Conservation (phyloP, 92 coral and sea anemone species). For the Pocillopora grandis region DNA sequence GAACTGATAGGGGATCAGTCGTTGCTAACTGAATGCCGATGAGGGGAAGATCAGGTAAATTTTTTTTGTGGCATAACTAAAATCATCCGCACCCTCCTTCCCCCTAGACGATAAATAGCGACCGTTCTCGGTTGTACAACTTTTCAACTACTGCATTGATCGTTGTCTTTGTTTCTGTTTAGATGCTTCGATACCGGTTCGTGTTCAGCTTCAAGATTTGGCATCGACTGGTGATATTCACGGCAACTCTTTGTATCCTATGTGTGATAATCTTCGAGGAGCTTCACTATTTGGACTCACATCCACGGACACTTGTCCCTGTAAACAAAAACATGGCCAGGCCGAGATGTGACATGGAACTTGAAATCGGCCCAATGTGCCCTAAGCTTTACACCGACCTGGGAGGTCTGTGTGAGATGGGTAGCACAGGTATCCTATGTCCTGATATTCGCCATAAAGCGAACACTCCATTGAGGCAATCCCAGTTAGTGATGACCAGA, state of each 20-base stretch:
- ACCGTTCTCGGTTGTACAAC: no score
- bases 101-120: no score
- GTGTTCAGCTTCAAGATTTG: no score
- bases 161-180: no score
- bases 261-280: background rate
- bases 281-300: background rate
- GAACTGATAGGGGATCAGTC: no score
- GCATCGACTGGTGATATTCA: background rate
- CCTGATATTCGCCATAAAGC: constrained; percentile 66
- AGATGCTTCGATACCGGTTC: no score
- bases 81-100: no score
- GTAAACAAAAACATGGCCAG: constrained; percentile 15
- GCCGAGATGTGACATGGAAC: constrained; percentile 8
- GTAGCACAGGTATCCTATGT: constrained; percentile 27
- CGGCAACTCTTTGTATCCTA: background rate
- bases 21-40: no score
- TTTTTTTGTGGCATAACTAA: no score
- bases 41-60: no score
- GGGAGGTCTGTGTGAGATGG: constrained; percentile 40
- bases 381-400: constrained; percentile 56
- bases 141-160: no score
- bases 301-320: background rate
- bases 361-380: constrained; percentile 62
- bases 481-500: constrained; percentile 60
- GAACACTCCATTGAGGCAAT: constrained; percentile 21